A percentile compares a stretch with the other conserved stretches of the same genome.
These are phyloP conservation scores for Girardinichthys multiradiatus DNA, from an alignment of 2,113 vertebrate species.

Conservation along the genomic window DNA sequence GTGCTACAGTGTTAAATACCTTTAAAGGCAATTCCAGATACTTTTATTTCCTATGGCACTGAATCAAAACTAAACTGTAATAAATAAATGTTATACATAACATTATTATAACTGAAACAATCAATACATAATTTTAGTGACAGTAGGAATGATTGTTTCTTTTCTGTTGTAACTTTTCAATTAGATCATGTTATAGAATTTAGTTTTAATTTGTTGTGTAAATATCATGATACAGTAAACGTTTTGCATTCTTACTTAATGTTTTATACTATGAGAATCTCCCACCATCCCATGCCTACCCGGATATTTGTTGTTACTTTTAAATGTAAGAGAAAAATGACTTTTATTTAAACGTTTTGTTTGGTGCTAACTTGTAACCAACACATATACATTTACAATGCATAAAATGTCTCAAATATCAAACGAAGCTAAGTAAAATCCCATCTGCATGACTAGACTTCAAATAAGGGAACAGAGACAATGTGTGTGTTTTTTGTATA, in stretches of 20 bases:
- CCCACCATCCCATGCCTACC: neutral
- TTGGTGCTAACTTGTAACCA: neutral
- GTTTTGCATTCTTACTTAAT: neutral
- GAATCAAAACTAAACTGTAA: neutral
- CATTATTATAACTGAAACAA: neutral
- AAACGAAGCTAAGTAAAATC: slow-evolving; percentile 5
- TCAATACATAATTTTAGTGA: neutral
- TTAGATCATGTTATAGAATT: neutral
- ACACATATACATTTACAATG: neutral
- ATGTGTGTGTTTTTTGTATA: neutral
- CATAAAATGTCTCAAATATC: neutral
- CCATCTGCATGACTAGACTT: slow-evolving; percentile 5
- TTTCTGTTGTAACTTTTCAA: neutral
- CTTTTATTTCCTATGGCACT: too few species aligned
- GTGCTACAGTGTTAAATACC: too few species aligned
- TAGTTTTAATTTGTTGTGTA: neutral
- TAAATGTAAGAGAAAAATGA: neutral
- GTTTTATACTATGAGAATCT: neutral
- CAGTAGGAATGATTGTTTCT: neutral
- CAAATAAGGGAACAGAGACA: slow-evolving; percentile 1
- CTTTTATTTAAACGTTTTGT: neutral
- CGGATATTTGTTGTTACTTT: neutral
- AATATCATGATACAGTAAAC: neutral
- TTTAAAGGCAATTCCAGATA: too few species aligned
- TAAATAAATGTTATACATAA: neutral